Evolutionary conservation across 2,797 vertebrate genomes (phyloP).

Genomic region (Tenualosa ilisha): DNA sequence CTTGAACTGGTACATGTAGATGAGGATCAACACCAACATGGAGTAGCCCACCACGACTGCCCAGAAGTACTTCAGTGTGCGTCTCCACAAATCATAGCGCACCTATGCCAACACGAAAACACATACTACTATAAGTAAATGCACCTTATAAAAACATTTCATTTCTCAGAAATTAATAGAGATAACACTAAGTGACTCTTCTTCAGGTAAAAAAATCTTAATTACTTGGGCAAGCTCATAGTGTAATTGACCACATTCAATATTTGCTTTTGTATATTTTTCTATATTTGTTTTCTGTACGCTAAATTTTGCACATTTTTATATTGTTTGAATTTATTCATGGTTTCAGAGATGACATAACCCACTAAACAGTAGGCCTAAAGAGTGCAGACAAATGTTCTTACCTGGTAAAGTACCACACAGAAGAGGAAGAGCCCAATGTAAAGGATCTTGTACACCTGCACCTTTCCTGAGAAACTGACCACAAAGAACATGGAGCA

Average conservation of each 20-base stretch:
- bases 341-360: neutral
- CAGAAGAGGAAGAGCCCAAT: constrained; percentile 73
- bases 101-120: constrained; percentile 56
- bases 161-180: neutral
- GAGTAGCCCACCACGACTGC: constrained; percentile 77
- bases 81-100: constrained; percentile 69
- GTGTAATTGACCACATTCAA: too few species aligned
- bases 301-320: too few species aligned
- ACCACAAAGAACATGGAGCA: constrained; percentile 76
- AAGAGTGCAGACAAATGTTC: neutral
- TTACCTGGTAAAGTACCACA: constrained; percentile 65
- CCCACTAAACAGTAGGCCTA: neutral
- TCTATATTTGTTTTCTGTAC: too few species aligned
- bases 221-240: too few species aligned
- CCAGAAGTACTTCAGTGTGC: constrained; percentile 76
- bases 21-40: constrained; percentile 73
- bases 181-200: too few species aligned
- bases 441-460: constrained; percentile 76
- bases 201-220: too few species aligned
- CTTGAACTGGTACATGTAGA: constrained; percentile 81
- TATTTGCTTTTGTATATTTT: too few species aligned
- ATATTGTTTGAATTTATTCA: too few species aligned
- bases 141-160: neutral
- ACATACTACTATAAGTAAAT: neutral
- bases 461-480: constrained; percentile 77